Evolutionary conservation across 2,888 invertebrate genomes (phyloP), one percentile per base, ranked within the genome.

Genomic region (Maniola hyperantus): DNA sequence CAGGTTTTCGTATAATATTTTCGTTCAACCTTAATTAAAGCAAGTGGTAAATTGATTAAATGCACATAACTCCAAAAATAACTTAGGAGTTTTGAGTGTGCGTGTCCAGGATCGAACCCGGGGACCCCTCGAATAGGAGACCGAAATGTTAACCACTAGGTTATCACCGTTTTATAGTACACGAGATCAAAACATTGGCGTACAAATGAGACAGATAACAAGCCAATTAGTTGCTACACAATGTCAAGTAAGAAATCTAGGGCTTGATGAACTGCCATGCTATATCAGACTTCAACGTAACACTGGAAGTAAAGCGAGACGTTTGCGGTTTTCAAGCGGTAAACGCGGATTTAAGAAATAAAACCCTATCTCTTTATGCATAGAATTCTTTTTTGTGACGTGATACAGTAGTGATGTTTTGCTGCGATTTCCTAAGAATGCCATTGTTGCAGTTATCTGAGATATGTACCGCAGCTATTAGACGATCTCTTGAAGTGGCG

Each of bases 401-500:
- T 48, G 11, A 6, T 1, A 26, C 0, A 34, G 6, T 33, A 10
- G 57, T 58, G 58, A 48, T 54, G 62, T 62, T 62, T 42, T 51
- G 20, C 53, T 50, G 62, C 42, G 48, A 55, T 67, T 65, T 70
- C 65, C 60, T 60, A 34, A 61, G 59, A 70, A 64, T 54, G 51
- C 63, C 57, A 70, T 70, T 70, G 65, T 70, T 70, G 44, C 46
- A 67, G 60, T 66, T 65, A 67, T 70, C 64, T 68, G 26, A 65
- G 59, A 66, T 70, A 64, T 67, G 65, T 67, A 50, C 62, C 48
- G 48, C 36, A 64, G 67, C 60, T 65, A 65, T 63, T 60, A 68
- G 63, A 50, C 50, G 60, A 54, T 39, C 51, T 46, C 62, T 36
- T 53, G 53, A 55, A 62, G 50, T 39, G 39, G 58, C 59, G 50